These are phyloP conservation scores for Megaustenia siamemsis DNA, from an alignment of 2,888 invertebrate genomes.

Conservation along the genomic window DNA sequence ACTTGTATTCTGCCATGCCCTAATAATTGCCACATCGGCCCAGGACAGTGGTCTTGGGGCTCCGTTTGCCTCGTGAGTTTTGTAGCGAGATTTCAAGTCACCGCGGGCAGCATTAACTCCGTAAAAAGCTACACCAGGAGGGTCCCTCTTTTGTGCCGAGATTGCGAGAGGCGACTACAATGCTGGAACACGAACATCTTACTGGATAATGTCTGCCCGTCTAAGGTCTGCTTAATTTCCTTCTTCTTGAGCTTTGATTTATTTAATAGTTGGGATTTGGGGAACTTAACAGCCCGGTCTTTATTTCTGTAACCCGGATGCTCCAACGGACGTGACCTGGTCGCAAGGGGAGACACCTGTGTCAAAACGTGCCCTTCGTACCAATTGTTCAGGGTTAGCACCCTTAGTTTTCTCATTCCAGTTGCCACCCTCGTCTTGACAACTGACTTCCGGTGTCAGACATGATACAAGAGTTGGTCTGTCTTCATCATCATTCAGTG, in stretches of 20 bases:
- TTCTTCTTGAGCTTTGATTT: constrained; percentile 29
- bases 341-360: constrained; percentile 20
- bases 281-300: neutral
- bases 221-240: constrained; percentile 14
- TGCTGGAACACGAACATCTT: constrained; percentile 5
- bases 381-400: neutral
- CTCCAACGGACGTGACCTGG: constrained; percentile 16
- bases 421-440: neutral
- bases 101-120: neutral
- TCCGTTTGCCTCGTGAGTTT: neutral
- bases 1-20: constrained; percentile 6
- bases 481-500: too few relatives aligned
- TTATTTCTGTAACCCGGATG: constrained; percentile 13
- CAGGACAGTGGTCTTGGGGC: neutral
- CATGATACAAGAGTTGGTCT: neutral
- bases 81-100: constrained; percentile 12
- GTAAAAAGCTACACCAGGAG: neutral
- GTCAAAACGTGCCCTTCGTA: constrained; percentile 1
- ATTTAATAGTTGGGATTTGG: constrained; percentile 36
- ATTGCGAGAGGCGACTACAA: neutral
- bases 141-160: neutral
- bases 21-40: neutral
- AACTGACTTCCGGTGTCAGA: constrained; percentile 1
- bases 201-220: constrained; percentile 25
- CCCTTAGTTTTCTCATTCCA: neutral